A percentile compares a stretch with the other conserved stretches of the same genome.
These are phyloP conservation scores for Merops nubicus DNA, from an alignment of 2,113 vertebrate genomes.

Conservation along the genomic window DNA sequence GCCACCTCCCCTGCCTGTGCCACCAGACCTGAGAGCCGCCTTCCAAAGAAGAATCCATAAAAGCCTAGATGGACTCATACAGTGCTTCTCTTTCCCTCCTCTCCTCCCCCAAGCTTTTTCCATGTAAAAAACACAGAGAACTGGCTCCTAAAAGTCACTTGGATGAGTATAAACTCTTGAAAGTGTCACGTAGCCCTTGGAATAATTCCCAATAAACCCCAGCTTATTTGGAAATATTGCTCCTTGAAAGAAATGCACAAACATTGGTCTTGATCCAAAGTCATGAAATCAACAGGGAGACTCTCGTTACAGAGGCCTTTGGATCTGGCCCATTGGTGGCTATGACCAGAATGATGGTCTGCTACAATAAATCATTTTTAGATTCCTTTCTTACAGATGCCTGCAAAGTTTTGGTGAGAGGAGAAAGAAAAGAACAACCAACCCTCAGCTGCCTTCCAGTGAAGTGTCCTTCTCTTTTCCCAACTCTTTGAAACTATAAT, in stretches of 20 bases:
- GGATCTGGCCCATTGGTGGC: constrained; percentile 25
- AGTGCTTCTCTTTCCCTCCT: background rate
- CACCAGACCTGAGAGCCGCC: background rate
- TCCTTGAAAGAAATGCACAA: constrained; percentile 63
- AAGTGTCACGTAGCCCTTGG: constrained; percentile 68
- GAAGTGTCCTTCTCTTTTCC: background rate
- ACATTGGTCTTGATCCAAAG: constrained; percentile 50
- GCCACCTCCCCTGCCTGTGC: background rate
- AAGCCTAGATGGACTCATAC: background rate
- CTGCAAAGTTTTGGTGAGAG: background rate
- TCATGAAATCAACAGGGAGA: constrained; percentile 40
- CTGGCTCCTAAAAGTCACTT: constrained; percentile 51
- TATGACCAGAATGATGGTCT: background rate
- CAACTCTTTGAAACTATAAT: background rate
- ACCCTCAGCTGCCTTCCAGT: background rate
- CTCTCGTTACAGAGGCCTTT: constrained; percentile 1
- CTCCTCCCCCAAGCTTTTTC: background rate
- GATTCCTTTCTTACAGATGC: background rate
- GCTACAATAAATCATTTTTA: constrained; percentile 13
- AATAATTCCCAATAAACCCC: constrained; percentile 16
- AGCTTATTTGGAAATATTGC: constrained; percentile 52
- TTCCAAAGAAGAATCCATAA: background rate
- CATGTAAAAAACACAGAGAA: constrained; percentile 1
- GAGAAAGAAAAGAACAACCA: background rate
- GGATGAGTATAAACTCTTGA: constrained; percentile 40